A percentile compares a stretch with the other conserved stretches of the same genome.
phyloP scores from a whole-genome alignment of 2,888 invertebrate genomes.

The Lypha dubia region DNA sequence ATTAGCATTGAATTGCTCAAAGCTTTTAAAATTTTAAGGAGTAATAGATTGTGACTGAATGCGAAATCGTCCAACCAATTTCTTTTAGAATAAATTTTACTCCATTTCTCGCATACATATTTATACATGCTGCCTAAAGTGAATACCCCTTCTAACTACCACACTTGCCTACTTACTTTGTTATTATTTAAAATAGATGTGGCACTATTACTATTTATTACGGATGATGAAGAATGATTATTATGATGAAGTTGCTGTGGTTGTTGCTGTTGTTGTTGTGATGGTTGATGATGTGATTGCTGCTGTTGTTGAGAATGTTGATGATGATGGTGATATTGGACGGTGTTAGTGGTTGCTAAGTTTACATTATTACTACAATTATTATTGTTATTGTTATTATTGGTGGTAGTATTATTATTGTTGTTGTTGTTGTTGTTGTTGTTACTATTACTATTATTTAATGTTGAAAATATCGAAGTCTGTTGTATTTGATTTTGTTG shows the following conservation, averaged over 20 bases:
- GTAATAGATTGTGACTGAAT: too few relatives aligned
- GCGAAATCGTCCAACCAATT: too few relatives aligned
- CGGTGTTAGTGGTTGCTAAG: conserved; percentile 61
- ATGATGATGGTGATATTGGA: conserved; percentile 63
- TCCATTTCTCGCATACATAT: too few relatives aligned
- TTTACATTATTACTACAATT: conserved; percentile 66
- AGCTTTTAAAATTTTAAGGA: too few relatives aligned
- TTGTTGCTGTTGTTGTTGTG: conserved; percentile 40
- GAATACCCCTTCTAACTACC: conserved; percentile 29
- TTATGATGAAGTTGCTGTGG: conserved; percentile 46
- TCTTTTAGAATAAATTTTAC: too few relatives aligned
- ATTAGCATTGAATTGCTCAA: too few relatives aligned
- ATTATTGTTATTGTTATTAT: conserved; percentile 57
- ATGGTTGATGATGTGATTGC: conserved; percentile 46
- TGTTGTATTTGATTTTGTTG: conserved; percentile 69
- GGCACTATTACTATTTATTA: conserved; percentile 57
- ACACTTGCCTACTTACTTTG: conserved; percentile 60
- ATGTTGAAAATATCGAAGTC: conserved; percentile 70
- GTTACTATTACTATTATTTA: conserved; percentile 64
- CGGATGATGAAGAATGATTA: conserved; percentile 62
- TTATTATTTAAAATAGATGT: conserved; percentile 62
- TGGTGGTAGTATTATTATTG: conserved; percentile 49
- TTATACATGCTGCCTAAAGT: background rate
- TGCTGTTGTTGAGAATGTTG: conserved; percentile 59
- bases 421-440: conserved; percentile 58